Evolutionary conservation across 2,888 invertebrate species (phyloP), one percentile per base, ranked within the genome.

Genomic region (Erebia ligea): DNA sequence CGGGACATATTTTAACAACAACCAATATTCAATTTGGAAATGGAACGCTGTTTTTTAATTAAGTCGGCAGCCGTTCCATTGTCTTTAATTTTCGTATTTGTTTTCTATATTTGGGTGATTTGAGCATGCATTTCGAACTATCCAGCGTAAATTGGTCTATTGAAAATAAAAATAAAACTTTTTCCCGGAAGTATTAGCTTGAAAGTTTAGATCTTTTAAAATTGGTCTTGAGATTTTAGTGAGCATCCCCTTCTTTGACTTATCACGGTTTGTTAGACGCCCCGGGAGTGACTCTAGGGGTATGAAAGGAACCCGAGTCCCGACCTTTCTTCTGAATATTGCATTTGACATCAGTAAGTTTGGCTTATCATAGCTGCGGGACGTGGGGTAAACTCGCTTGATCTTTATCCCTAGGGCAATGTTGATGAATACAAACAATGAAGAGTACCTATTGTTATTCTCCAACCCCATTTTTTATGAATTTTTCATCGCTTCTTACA

Each of bases 241-340:
- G 84, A 82, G 87, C 85, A 85, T 83, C 82, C 84, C 83, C 83
- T 83, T 83, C 83, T 84, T 84, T 84, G 82, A 83, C 82, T 87
- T 85, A 87, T 87, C 88, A 89, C 88, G 90, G 90, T 91, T 90
- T 88, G 88, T 90, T 91, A 89, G 86, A 75, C 85, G 84, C 81
- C 82, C 75, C 80, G 83, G 82, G 86, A 85, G 82, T 79, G 77
- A 80, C 84, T 79, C 79, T 73, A 79, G 80, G 81, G 82, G 72
- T 79, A 84, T 82, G 81, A 84, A 84, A 86, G 85, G 83, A 83
- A 81, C 87, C 83, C 84, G 84, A 83, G 83, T 81, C 87, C 83
- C 84, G 83, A 83, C 83, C 81, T 84, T 85, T 84, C 85, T 84
- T 62, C 85, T 84, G 85, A 87, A 87, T 86, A 87, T 88, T 88